These are phyloP conservation scores for Drosophila ochracea DNA, from an alignment of 2,888 invertebrate genomes.

Conservation along the genomic window DNA sequence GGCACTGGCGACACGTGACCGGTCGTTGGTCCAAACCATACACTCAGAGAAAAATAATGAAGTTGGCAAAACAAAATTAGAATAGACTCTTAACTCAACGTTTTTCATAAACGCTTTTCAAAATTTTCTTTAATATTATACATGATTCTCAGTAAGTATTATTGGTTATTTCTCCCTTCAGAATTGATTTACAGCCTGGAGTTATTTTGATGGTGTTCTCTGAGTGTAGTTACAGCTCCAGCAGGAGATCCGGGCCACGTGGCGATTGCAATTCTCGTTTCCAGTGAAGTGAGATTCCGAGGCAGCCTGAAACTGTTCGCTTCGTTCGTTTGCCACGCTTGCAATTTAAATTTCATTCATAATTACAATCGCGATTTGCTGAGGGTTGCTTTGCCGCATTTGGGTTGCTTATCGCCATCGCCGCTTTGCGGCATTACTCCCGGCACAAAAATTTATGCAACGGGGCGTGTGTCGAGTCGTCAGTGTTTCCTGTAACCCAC, in stretches of 20 bases:
- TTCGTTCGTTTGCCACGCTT: slow-evolving; percentile 39
- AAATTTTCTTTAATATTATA: not conserved
- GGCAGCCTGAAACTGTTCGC: slow-evolving; percentile 8
- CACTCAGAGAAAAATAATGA: not conserved
- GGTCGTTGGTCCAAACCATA: slow-evolving; percentile 22
- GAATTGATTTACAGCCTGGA: not conserved
- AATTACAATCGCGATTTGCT: slow-evolving; percentile 61
- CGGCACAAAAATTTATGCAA: slow-evolving; percentile 42
- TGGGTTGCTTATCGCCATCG: slow-evolving; percentile 36
- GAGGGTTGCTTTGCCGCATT: slow-evolving; percentile 32
- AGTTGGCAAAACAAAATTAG: not conserved
- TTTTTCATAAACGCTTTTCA: not conserved
- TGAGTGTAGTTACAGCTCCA: slow-evolving; percentile 7
- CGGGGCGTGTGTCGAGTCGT: slow-evolving; percentile 13
- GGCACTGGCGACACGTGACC: slow-evolving; percentile 60
- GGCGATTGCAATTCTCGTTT: slow-evolving; percentile 35
- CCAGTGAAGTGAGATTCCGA: not conserved
- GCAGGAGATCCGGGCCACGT: slow-evolving; percentile 51
- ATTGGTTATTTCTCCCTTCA: not conserved
- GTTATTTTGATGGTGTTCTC: not conserved
- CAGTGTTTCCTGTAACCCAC: not conserved
- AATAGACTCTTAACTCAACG: not conserved
- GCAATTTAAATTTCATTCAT: slow-evolving; percentile 79
- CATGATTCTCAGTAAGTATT: not conserved
- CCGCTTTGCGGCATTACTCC: slow-evolving; percentile 13